Percentiles rank a stretch among this genome's conserved stretches.
These are phyloP conservation scores for Eristalis arbustorum DNA, from an alignment of 2,888 invertebrate genomes.

Conservation along the genomic window DNA sequence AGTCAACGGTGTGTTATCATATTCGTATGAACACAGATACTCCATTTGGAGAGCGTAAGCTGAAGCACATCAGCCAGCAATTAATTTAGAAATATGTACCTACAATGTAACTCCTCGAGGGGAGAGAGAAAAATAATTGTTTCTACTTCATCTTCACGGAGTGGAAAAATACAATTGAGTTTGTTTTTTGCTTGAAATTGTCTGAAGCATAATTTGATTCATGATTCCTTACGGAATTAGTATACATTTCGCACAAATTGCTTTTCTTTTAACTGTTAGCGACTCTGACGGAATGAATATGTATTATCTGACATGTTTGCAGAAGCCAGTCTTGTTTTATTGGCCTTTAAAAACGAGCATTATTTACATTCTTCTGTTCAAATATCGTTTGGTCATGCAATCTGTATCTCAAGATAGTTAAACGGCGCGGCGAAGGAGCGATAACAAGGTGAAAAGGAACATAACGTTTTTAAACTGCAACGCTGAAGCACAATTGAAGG, in stretches of 20 bases:
- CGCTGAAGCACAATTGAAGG: too few relatives aligned
- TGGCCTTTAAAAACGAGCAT: not conserved
- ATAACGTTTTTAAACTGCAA: too few relatives aligned
- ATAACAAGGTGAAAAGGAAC: too few relatives aligned
- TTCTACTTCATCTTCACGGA: constrained; percentile 42
- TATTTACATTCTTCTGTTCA: not conserved
- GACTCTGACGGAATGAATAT: not conserved
- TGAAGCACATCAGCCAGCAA: constrained; percentile 45
- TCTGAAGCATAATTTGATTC: constrained; percentile 26
- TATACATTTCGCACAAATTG: not conserved
- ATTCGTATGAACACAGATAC: constrained; percentile 32
- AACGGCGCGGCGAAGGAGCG: too few relatives aligned
- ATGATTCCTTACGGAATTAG: not conserved
- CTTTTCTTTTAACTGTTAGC: not conserved
- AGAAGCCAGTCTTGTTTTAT: not conserved
- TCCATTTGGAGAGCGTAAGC: constrained; percentile 26
- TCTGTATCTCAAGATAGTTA: not conserved
- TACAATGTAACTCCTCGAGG: constrained; percentile 6
- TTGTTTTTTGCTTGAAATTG: constrained; percentile 24
- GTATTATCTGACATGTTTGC: not conserved
- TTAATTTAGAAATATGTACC: constrained; percentile 65
- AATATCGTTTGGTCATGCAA: not conserved
- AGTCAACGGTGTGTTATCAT: constrained; percentile 46
- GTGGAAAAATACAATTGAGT: constrained; percentile 48
- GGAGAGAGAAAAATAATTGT: not conserved